Conservation (phyloP, 2,888 invertebrate species). For the Andrena praecox region DNA sequence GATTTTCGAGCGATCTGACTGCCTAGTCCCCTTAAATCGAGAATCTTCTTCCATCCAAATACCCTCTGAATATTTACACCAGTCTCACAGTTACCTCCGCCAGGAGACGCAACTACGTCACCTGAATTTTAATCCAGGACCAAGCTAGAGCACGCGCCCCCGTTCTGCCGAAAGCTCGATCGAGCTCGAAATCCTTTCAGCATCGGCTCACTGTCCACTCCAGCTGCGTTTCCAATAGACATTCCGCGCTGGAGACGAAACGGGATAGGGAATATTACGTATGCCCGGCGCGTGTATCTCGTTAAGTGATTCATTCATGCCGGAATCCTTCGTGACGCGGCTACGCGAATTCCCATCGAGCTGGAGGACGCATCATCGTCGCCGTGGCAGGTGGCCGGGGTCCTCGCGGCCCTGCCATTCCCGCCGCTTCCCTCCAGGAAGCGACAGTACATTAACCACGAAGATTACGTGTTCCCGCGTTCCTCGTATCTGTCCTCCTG, state of each 20-base stretch:
- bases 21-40: no score
- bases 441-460: conserved; percentile 50
- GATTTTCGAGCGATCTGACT: no score
- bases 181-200: neutral
- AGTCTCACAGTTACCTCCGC: no score
- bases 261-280: conserved; percentile 65
- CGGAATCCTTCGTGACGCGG: conserved; percentile 66
- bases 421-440: conserved; percentile 37
- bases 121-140: no score
- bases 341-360: conserved; percentile 43
- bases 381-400: conserved; percentile 40
- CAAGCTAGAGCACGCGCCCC: no score
- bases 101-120: no score
- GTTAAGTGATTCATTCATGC: conserved; percentile 78
- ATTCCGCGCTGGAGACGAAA: conserved; percentile 39
- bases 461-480: conserved; percentile 40
- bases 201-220: neutral
- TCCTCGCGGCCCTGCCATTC: neutral
- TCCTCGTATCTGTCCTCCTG: conserved; percentile 31
- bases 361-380: conserved; percentile 26
- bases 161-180: neutral
- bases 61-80: no score
- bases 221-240: conserved; percentile 35
- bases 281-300: conserved; percentile 73
- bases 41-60: no score